Conservation (phyloP, 2,888 invertebrate genomes). For the Mythimna ferrago region DNA sequence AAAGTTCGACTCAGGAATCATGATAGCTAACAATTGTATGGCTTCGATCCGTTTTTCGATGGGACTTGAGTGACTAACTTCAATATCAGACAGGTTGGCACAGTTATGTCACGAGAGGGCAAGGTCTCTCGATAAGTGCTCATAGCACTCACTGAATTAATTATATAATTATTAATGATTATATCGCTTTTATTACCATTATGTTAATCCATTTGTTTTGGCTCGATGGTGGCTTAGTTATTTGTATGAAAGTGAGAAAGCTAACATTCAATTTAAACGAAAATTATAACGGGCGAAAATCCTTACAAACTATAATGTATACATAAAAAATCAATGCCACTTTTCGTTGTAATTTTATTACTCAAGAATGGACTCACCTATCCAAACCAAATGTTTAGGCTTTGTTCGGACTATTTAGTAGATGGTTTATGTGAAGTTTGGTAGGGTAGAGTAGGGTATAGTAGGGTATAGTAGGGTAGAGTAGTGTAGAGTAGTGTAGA, state of each 20-base stretch:
- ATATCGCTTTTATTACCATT: constrained; percentile 5
- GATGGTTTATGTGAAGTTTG: too few relatives aligned
- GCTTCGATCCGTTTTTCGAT: constrained; percentile 24
- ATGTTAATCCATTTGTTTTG: constrained; percentile 15
- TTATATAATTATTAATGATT: constrained; percentile 9
- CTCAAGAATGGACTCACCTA: too few relatives aligned
- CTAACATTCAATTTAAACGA: too few relatives aligned
- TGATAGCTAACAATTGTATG: constrained; percentile 15
- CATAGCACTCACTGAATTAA: constrained; percentile 37
- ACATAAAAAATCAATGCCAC: too few relatives aligned
- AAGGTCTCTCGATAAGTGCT: constrained; percentile 15
- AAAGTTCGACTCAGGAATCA: constrained; percentile 8
- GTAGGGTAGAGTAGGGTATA: too few relatives aligned
- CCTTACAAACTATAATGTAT: too few relatives aligned
- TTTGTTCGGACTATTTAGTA: too few relatives aligned
- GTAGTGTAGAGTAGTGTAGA: too few relatives aligned
- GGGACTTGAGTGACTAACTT: constrained; percentile 16
- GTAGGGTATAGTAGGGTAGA: too few relatives aligned
- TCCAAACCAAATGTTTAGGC: too few relatives aligned
- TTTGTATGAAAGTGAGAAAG: constrained; percentile 8
- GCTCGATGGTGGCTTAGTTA: constrained; percentile 1
- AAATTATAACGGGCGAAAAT: too few relatives aligned
- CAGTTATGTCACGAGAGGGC: constrained; percentile 34
- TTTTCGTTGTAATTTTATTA: too few relatives aligned
- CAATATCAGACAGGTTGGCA: constrained; percentile 11